phyloP scores from a whole-genome alignment of 2,113 vertebrate genomes.

The Tautogolabrus adspersus region DNA sequence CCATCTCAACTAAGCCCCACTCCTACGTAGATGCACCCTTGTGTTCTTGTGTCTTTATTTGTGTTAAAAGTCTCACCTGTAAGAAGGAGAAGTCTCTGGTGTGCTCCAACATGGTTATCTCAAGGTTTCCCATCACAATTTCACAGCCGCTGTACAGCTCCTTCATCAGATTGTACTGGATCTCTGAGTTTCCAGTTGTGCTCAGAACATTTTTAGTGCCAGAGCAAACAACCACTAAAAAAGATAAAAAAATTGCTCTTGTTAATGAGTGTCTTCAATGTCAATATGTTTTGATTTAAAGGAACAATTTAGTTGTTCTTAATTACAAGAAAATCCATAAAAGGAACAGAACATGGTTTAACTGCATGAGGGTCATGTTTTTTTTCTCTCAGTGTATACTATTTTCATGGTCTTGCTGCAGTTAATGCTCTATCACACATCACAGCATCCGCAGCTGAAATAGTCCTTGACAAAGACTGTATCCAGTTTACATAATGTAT shows the following conservation, averaged over 20 bases:
- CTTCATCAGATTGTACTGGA: constrained; percentile 86
- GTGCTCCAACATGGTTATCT: constrained; percentile 91
- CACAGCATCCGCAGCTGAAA: not conserved
- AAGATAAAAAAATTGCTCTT: not conserved
- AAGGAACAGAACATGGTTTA: no score
- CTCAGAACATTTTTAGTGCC: constrained; percentile 92
- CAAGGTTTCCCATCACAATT: constrained; percentile 95
- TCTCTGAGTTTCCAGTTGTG: constrained; percentile 81
- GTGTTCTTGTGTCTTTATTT: not conserved
- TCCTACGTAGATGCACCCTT: no score
- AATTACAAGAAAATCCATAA: no score
- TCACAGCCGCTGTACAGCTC: constrained; percentile 89
- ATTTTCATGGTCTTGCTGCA: no score
- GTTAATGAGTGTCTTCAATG: not conserved
- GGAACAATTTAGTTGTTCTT: no score
- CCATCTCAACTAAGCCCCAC: no score
- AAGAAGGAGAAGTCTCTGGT: constrained; percentile 90
- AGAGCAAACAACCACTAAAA: constrained; percentile 81
- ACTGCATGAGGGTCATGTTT: no score
- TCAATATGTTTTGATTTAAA: not conserved
- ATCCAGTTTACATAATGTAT: no score
- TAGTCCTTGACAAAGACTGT: not conserved
- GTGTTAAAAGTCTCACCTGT: constrained; percentile 77
- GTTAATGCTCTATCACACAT: no score
- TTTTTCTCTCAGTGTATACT: no score